Base-by-base conservation (phyloP, 2,113 vertebrate species). In the Dendropsophus ebraccatus region DNA sequence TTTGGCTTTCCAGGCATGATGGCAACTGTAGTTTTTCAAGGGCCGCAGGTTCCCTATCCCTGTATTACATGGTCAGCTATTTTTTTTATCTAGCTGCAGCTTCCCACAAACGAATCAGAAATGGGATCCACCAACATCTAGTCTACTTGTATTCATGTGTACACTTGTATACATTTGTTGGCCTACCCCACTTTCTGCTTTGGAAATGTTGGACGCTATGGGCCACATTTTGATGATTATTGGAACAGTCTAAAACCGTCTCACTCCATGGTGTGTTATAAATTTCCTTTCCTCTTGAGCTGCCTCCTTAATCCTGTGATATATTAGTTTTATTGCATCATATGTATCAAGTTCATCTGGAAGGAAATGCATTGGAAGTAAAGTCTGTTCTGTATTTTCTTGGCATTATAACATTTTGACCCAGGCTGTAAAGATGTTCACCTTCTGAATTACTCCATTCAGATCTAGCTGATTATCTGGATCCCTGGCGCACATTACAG, bases 401-500 rank as follows among this genome's bases (percentile, higher is more conserved):
- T 23, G 16, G 37, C 9, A 28, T 25, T 50, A 28, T 19, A 28
- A 25, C 45, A 10, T 9, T 8, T 30, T 77, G 16, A 47, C 25
- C 28, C 25, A 21, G 49, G 49, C 17, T 50, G 2, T 76, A 50
- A 17, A 30, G 47, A 76, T 28, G 5, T 54, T 77, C 25, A 10
- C 35, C 47, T 88, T 79, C 85, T 74, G 0, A 67, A 87, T 78
- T 87, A 82, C 77, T 88, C 83, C 28, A 35, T 87, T 87, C 86
- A 87, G 67, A 9, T 90, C 86, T 89, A 28, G 30, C 70, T 81
- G 37, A 25, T 91, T 87, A 87, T 84, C 65, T 89, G 88, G 62
- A 76, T 73, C 5, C 81, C 89, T 89, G 87, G 88, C 74, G 12
- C 52, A 87, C 83, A 21, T 37, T 87, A 0, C 50, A 86, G 83